Evolutionary conservation across 53 echinoderm and acorn worm genomes (phyloP), one percentile per base, ranked within the genome.

Genomic region (Henricia sp.): DNA sequence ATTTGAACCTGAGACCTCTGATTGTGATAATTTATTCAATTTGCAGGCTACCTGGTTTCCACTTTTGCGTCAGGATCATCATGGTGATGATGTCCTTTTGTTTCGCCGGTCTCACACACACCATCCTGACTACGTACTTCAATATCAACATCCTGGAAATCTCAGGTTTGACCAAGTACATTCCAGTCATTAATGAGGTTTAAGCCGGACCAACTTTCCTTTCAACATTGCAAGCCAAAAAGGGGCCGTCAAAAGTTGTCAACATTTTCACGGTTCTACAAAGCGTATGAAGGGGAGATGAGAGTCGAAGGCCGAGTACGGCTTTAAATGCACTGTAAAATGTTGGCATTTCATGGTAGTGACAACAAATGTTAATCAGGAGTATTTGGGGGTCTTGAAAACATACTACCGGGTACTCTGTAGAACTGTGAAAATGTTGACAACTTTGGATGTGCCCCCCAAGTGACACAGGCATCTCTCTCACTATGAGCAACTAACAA

Each of bases 81-180:
- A 50, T 52, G 68, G 1, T 68, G 25, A 16, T 83, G 39, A 38
- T 83, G 14, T 38, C n/a, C 19, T 40, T 37, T 8, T 53, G 54
- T 11, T 0, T 17, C 24, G 29, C 54, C 25, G 84, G 84, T 43
- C 16, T 83, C 36, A 70, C 52, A 19, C 84, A 83, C 55, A 68
- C 68, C 28, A 28, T 34, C 42, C 70, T 83, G 12, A 6, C 55
- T 3, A 53, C 52, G 11, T 76, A 76, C 76, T 76, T 76, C 76
- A 76, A 76, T 41, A 57, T 76, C 30, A 41, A 76, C 56, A 56
- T 76, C 38, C 24, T 50, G 16, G 24, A 70, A 51, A 70, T 53
- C 10, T 24, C 55, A 2, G 69, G 68, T 26, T 40, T 83, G 55
- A 19, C 30, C 10, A 20, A 26, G 0, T 67, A 67, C 29, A 76